A percentile compares a stretch with the other conserved stretches of the same genome.
Evolutionary conservation across 1,140 invertebrate genomes (phyloP).

Genomic region (Goniozus legneri): DNA sequence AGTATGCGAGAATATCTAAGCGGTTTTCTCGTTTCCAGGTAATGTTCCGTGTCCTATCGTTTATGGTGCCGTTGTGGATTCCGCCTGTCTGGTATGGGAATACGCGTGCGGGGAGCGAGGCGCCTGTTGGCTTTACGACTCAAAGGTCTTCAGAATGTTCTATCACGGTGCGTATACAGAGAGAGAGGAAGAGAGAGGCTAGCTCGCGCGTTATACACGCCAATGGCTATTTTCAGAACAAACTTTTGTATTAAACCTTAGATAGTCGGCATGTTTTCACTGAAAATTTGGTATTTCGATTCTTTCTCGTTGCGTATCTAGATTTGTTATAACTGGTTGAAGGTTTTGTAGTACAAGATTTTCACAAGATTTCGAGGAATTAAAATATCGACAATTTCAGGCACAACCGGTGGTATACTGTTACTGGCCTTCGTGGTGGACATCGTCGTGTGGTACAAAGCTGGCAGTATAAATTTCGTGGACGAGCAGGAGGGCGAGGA

Average conservation of each 20-base stretch:
- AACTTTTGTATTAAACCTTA: no score
- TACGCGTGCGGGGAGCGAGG: slow-evolving; percentile 73
- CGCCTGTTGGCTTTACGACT: slow-evolving; percentile 83
- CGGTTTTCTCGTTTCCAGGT: slow-evolving; percentile 48
- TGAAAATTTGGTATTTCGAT: no score
- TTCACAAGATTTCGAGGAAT: background rate
- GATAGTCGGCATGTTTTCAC: no score
- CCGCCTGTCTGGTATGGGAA: slow-evolving; percentile 85
- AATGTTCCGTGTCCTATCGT: slow-evolving; percentile 92
- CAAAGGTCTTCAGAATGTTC: slow-evolving; percentile 75
- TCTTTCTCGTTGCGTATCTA: background rate
- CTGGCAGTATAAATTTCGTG: slow-evolving; percentile 69
- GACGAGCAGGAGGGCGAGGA: slow-evolving; percentile 55
- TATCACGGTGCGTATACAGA: slow-evolving; percentile 69
- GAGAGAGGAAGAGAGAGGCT: no score
- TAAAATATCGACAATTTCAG: slow-evolving; percentile 43
- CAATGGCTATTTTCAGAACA: no score
- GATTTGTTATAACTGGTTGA: background rate
- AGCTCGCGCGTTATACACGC: no score
- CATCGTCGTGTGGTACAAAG: slow-evolving; percentile 77
- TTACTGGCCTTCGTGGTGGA: slow-evolving; percentile 79
- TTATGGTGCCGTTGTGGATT: slow-evolving; percentile 88
- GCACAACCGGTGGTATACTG: slow-evolving; percentile 77
- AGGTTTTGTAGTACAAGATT: background rate
- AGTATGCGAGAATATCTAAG: no score